Evolutionary conservation across 1,140 invertebrate species (phyloP).

Genomic region (Triops cancriformis): DNA sequence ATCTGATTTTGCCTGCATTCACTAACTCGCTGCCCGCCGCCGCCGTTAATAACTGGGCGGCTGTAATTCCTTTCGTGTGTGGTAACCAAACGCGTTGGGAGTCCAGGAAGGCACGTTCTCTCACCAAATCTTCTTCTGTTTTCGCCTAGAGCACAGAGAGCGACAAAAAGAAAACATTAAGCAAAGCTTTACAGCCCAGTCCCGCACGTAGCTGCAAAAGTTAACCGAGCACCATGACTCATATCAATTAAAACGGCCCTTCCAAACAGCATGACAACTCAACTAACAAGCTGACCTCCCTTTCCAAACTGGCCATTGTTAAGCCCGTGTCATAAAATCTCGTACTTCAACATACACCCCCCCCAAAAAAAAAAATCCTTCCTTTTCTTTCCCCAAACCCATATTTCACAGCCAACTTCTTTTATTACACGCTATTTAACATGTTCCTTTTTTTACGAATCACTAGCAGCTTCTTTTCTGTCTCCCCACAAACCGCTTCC

Average conservation of each 20-base stretch:
- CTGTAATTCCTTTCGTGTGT: constrained; percentile 79
- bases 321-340: not conserved
- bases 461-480: not conserved
- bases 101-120: constrained; percentile 68
- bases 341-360: not conserved
- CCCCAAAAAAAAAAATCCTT: not conserved
- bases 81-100: constrained; percentile 79
- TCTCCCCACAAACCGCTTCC: not conserved
- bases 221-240: not conserved
- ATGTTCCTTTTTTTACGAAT: not conserved
- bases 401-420: not conserved
- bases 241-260: not conserved
- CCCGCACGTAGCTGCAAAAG: no score
- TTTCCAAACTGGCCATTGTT: not conserved
- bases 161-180: not conserved
- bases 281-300: not conserved
- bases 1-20: constrained; percentile 55
- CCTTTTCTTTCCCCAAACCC: not conserved
- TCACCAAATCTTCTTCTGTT: constrained; percentile 68
- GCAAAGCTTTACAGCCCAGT: not conserved
- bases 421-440: not conserved
- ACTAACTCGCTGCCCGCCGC: constrained; percentile 34
- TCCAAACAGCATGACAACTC: constrained; percentile 3
- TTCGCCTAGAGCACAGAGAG: constrained; percentile 53
- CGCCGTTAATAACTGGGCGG: constrained; percentile 50